phyloP scores from a whole-genome alignment of 2,888 invertebrate species.

The Eupithecia tripunctaria region DNA sequence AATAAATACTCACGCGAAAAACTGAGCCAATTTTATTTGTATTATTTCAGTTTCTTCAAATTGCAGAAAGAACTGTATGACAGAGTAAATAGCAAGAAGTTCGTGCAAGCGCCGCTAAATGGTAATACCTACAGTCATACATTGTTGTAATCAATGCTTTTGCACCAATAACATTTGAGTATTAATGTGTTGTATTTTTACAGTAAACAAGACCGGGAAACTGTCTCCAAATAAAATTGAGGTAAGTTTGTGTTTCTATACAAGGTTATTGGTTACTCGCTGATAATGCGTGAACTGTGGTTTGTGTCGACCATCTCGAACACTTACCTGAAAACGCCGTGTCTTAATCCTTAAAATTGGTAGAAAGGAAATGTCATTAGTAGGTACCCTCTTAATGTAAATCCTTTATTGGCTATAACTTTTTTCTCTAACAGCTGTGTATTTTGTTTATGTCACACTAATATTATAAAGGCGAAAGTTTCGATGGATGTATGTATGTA shows the following conservation, averaged over 20 bases:
- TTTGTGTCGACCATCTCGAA: no score
- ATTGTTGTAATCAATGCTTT: not conserved
- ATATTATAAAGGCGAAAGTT: no score
- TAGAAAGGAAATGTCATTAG: no score
- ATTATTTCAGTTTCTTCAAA: conserved; percentile 69
- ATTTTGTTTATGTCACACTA: no score
- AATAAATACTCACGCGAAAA: not conserved
- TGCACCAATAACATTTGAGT: not conserved
- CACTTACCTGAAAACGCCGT: no score
- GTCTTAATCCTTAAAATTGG: no score
- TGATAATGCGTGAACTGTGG: no score
- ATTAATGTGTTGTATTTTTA: conserved; percentile 9
- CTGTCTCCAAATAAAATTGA: conserved; percentile 48
- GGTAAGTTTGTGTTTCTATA: conserved; percentile 42
- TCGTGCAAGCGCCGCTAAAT: conserved; percentile 50
- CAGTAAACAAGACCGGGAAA: conserved; percentile 46
- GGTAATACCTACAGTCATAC: conserved; percentile 47
- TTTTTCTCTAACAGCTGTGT: no score
- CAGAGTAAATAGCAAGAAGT: conserved; percentile 60
- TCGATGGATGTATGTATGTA: no score
- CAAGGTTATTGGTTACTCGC: no score
- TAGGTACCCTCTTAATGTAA: no score
- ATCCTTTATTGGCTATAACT: no score
- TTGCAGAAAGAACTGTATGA: conserved; percentile 68
- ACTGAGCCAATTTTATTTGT: conserved; percentile 8